Evolutionary conservation across 2,888 invertebrate genomes (phyloP), one percentile per base, ranked within the genome.

Genomic region (Azorinus chamasolen): DNA sequence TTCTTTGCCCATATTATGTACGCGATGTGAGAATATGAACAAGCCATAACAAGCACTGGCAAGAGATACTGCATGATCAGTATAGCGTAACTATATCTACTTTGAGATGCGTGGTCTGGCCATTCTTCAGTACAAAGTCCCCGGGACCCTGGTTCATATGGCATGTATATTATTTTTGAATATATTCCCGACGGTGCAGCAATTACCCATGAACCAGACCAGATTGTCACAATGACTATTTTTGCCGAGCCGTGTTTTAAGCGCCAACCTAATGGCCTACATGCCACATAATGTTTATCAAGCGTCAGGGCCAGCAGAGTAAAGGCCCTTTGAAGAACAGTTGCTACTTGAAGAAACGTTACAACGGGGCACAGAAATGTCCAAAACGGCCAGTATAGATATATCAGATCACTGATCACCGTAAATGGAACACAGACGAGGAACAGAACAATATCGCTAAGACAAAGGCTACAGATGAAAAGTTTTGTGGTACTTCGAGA

Each of bases 1-100:
- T 63, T 24, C 51, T 63, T 63, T n/a, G 51, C 53, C 63, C 63
- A 63, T 16, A 63, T 63, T 1, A 63, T 53, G 27, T 63, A 63
- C 20, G 63, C 43, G 25, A 63, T 63, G 16, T 63, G 63, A 18
- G 46, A 53, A 45, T 63, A 63, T 53, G 63, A 63, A 5, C 41
- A 37, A 18, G 63, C 43, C 63, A 63, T 63, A 2, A 54, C 63
- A 14, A 43, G 6, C 1, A 63, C 22, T 6, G 63, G 63, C 27
- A 54, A 2, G 25, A 63, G 10, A 20, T 63, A 63, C 45, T 63
- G 63, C 8, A 63, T 45, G 8, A 18, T 14, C 5, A 63, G 22
- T 2, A 63, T 25, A 43, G 27, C 51, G 10, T 53, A 63, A 54
- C 53, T 63, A 27, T 63, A 63, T 16, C 43, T n/a, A 39, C 37